Percentiles rank a stretch among this genome's conserved stretches.
These are phyloP conservation scores for Craterocephalus amniculus DNA, from an alignment of 2,797 vertebrate genomes.

Conservation along the genomic window DNA sequence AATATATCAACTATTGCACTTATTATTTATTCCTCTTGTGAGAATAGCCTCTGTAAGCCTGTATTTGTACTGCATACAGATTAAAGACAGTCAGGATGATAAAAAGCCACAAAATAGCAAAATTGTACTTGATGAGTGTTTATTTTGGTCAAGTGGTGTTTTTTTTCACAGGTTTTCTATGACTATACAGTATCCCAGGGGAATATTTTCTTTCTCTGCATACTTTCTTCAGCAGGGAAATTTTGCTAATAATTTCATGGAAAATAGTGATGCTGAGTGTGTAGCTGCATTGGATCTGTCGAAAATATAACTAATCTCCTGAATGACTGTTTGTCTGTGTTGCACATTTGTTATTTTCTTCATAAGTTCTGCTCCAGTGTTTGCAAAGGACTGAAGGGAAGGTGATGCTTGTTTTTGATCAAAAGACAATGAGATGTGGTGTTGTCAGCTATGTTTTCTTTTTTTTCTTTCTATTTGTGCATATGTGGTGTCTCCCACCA, in stretches of 20 bases:
- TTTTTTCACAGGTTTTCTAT: not conserved
- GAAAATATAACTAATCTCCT: not conserved
- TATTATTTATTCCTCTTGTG: not conserved
- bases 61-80: not conserved
- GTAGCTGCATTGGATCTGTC: constrained; percentile 3
- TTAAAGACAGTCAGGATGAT: not conserved
- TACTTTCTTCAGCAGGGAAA: not conserved
- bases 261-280: not conserved
- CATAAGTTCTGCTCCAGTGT: constrained; percentile 14
- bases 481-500: constrained; percentile 62
- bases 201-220: not conserved
- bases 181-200: not conserved
- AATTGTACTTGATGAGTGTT: not conserved
- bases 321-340: constrained; percentile 13
- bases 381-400: constrained; percentile 32
- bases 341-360: constrained; percentile 7
- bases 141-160: not conserved
- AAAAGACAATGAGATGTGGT: constrained; percentile 41
- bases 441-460: constrained; percentile 38
- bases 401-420: constrained; percentile 48
- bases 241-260: constrained; percentile 1
- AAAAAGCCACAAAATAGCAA: not conserved
- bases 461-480: constrained; percentile 37
- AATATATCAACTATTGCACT: not conserved
- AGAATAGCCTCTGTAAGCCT: not conserved